Conservation (phyloP, 2,113 vertebrate genomes). For the Mesembrinibis cayennensis region DNA sequence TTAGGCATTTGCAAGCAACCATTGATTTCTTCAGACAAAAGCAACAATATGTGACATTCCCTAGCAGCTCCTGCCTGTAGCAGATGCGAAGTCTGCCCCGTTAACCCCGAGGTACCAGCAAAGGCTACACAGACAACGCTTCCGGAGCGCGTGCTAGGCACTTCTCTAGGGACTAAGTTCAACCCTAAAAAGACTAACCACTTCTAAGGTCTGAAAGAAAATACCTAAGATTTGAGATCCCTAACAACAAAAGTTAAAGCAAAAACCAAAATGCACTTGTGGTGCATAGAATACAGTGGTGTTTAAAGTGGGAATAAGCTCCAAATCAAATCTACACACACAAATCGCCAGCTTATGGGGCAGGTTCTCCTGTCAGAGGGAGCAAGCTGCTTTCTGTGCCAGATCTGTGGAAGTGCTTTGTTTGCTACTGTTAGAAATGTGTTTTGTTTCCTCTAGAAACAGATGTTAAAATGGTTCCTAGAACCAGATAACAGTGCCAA, state of each 20-base stretch:
- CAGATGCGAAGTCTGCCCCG: background rate
- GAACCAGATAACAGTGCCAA: background rate
- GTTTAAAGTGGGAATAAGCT: background rate
- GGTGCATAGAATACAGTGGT: background rate
- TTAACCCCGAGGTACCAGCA: background rate
- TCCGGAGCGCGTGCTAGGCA: background rate
- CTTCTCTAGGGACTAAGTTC: background rate
- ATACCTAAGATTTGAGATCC: background rate
- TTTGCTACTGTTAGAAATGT: background rate
- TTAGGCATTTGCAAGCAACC: background rate
- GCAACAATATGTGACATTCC: background rate
- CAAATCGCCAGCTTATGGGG: background rate
- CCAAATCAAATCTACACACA: background rate
- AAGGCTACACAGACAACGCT: fast-evolving
- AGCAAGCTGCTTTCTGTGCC: background rate
- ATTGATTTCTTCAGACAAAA: background rate
- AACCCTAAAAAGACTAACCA: background rate
- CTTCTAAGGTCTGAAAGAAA: background rate
- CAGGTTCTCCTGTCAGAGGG: background rate
- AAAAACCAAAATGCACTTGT: background rate
- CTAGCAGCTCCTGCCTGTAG: background rate
- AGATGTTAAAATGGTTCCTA: conserved; percentile 15
- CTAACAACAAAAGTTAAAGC: background rate
- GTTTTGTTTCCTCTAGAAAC: conserved; percentile 6
- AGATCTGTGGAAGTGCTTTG: background rate